Base-by-base conservation (phyloP, 2,113 vertebrate species). In the Uropsilus gracilis region DNA sequence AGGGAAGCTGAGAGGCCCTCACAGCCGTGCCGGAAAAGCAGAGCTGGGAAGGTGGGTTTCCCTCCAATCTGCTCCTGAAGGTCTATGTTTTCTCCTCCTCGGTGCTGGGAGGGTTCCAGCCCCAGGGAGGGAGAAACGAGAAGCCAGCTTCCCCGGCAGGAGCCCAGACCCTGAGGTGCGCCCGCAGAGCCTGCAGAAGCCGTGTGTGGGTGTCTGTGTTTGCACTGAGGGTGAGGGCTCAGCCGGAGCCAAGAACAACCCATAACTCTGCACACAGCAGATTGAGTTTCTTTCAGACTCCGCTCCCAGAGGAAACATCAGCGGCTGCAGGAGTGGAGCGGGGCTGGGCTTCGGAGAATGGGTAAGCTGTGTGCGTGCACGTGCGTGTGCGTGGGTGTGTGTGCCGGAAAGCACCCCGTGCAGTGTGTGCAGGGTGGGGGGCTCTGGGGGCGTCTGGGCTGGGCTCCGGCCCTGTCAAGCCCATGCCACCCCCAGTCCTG, bases 221-320 rank as follows among this genome's bases (percentile, higher is more conserved):
- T 83, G 76, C 81, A 44, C 71, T 1, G 2, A 50, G 75, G 84
- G 50, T 2, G 34, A 69, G 61, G 22, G n/a, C 10, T 13, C 20
- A 30, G 44, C 94, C 2, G 18, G 32, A 37, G 96, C 95, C 96
- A 97, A 97, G 76, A 95, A 90, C 73, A 96, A 81, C 94, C 95
- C 61, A 44, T 44, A 87, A 86, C n/a, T 96, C 85, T 87, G 94
- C 69, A 90, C 80, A 76, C 87, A 91, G 94, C 42, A 34, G 88
- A 78, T 91, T 69, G 89, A 34, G 92, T 93, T 64, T 91, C 94
- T 66, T 81, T 92, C 42, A 69, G 72, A 86, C 59, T 86, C 50
- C 53, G 30, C 34, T 94, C 92, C 87, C 83, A 57, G 69, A 84
- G 92, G 92, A 90, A 91, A 86, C 34, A 14, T 30, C 37, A 22